These are phyloP conservation scores for Norana najaformis DNA, from an alignment of 2,888 invertebrate genomes.

Conservation along the genomic window DNA sequence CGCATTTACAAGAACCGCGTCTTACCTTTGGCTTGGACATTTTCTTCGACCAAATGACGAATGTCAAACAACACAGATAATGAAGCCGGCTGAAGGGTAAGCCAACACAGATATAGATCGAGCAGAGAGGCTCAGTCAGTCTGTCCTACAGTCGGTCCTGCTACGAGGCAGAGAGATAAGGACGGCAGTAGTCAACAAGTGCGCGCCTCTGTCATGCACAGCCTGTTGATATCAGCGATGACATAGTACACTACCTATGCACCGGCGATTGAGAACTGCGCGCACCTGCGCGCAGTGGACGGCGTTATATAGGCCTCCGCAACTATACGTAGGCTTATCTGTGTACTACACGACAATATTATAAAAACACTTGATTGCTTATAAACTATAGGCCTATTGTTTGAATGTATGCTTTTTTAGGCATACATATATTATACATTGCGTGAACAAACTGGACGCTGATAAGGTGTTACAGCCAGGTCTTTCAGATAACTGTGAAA, in stretches of 20 bases:
- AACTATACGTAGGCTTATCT: no score
- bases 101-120: conserved; percentile 13
- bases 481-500: no score
- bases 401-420: no score
- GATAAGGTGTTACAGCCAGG: no score
- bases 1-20: no score
- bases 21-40: not conserved
- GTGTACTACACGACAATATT: no score
- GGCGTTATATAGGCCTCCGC: not conserved
- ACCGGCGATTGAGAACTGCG: not conserved
- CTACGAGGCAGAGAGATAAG: not conserved
- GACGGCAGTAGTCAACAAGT: not conserved
- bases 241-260: no score
- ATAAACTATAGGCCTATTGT: no score
- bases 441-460: no score
- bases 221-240: not conserved
- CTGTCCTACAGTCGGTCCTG: not conserved
- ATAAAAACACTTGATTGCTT: no score
- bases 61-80: not conserved
- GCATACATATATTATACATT: no score
- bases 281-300: not conserved
- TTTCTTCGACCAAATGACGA: not conserved
- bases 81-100: not conserved
- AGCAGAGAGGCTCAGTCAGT: not conserved
- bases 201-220: not conserved